phyloP scores from a whole-genome alignment of 2,888 invertebrate species.

The Pheosia gnoma region DNA sequence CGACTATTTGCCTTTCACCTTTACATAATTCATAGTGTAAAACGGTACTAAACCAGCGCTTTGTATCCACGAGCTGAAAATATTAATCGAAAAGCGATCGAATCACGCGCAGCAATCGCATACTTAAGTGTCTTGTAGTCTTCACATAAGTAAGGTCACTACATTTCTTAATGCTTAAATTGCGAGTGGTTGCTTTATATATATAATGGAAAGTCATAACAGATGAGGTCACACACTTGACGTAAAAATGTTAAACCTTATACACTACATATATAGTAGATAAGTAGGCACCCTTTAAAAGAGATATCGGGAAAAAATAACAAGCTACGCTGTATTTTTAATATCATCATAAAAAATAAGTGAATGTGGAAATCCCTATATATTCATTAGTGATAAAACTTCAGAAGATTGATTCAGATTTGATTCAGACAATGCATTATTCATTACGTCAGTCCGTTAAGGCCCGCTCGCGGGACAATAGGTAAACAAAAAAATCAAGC shows the following conservation, averaged over 20 bases:
- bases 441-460: slow-evolving; percentile 54
- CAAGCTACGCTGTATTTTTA: background rate
- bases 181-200: no score
- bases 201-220: no score
- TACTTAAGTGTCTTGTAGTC: no score
- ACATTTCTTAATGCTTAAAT: no score
- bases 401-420: slow-evolving; percentile 48
- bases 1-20: slow-evolving; percentile 6
- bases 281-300: no score
- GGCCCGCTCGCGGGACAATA: slow-evolving; percentile 43
- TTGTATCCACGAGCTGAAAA: background rate
- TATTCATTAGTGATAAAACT: slow-evolving; percentile 37
- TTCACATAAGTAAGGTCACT: no score
- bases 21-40: slow-evolving; percentile 3
- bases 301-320: background rate
- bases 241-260: no score
- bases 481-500: slow-evolving; percentile 43
- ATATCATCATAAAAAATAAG: background rate
- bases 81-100: background rate
- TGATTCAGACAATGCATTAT: slow-evolving; percentile 51
- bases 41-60: slow-evolving; percentile 2
- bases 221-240: no score
- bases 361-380: slow-evolving; percentile 9
- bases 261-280: no score
- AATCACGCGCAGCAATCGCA: no score